A percentile compares a stretch with the other conserved stretches of the same genome.
These are phyloP conservation scores for Lutraria lutraria DNA, from an alignment of 2,888 invertebrate genomes.

Conservation along the genomic window DNA sequence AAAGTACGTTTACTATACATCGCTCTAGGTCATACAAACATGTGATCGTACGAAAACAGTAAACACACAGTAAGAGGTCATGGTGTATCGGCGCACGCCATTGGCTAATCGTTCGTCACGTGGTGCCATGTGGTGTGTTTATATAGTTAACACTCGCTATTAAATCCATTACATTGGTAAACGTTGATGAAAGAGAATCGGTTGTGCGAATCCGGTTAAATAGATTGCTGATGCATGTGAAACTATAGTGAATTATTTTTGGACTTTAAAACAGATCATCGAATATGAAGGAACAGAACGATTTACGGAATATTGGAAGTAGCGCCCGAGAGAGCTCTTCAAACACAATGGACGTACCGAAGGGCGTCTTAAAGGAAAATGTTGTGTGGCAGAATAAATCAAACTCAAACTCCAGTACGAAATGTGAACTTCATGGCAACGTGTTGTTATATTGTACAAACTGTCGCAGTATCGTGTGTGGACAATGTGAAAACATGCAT, in stretches of 20 bases:
- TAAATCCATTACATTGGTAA: not conserved
- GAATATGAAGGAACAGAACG: slow-evolving; percentile 36
- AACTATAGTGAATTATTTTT: not conserved
- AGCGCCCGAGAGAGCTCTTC: not conserved
- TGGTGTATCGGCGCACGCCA: not conserved
- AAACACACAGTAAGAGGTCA: not conserved
- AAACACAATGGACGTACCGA: not conserved
- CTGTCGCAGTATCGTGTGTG: slow-evolving; percentile 41
- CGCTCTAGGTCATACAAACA: slow-evolving; percentile 22
- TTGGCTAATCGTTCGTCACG: not conserved
- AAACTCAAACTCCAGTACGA: slow-evolving; percentile 25
- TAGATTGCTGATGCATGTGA: not conserved
- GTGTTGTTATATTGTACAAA: slow-evolving; percentile 44
- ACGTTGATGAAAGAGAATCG: not conserved
- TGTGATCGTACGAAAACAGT: not conserved
- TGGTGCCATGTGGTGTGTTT: not conserved
- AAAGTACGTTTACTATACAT: not conserved
- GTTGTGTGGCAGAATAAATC: slow-evolving; percentile 30
- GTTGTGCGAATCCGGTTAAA: not conserved
- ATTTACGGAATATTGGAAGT: not conserved
- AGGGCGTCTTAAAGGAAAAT: slow-evolving; percentile 19
- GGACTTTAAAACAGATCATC: not conserved
- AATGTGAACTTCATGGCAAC: slow-evolving; percentile 43
- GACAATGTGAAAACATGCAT: slow-evolving; percentile 42
- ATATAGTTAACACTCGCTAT: slow-evolving; percentile 11